A percentile compares a stretch with the other conserved stretches of the same genome.
These are phyloP conservation scores for Heteromormyrus szaboi DNA, from an alignment of 2,797 vertebrate species.

Conservation along the genomic window DNA sequence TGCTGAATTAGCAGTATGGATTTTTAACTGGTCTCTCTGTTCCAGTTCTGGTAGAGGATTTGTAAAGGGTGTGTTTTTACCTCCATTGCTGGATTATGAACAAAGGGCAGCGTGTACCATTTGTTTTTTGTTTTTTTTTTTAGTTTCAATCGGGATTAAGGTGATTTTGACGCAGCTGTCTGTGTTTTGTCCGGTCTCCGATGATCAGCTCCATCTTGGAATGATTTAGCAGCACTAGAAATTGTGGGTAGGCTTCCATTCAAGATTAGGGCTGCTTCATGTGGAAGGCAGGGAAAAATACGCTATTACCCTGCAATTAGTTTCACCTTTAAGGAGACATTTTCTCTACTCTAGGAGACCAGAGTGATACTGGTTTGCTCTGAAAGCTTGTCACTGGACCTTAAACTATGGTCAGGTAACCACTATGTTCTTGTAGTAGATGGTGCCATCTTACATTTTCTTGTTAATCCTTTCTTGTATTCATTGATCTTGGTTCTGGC, in stretches of 20 bases:
- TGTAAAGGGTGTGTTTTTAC: not conserved
- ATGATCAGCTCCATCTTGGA: conserved; percentile 17
- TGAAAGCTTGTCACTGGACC: not conserved
- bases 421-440: not conserved
- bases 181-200: conserved; percentile 19
- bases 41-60: not conserved
- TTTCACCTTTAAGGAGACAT: not conserved
- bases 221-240: not conserved
- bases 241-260: not conserved
- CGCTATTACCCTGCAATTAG: not conserved
- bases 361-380: not conserved
- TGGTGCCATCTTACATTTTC: not conserved
- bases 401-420: not conserved
- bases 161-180: conserved; percentile 36
- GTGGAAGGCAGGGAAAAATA: not conserved
- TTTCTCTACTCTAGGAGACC: not conserved
- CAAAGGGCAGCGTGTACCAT: not conserved
- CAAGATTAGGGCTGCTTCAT: not conserved
- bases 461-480: not conserved
- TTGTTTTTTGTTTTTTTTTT: not conserved
- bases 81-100: not conserved
- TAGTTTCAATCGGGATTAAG: conserved; percentile 30
- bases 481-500: not conserved
- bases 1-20: not conserved
- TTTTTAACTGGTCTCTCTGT: not conserved